A percentile compares a stretch with the other conserved stretches of the same genome.
phyloP scores from a whole-genome alignment of 1,140 invertebrate species.

The Lethocerus indicus region DNA sequence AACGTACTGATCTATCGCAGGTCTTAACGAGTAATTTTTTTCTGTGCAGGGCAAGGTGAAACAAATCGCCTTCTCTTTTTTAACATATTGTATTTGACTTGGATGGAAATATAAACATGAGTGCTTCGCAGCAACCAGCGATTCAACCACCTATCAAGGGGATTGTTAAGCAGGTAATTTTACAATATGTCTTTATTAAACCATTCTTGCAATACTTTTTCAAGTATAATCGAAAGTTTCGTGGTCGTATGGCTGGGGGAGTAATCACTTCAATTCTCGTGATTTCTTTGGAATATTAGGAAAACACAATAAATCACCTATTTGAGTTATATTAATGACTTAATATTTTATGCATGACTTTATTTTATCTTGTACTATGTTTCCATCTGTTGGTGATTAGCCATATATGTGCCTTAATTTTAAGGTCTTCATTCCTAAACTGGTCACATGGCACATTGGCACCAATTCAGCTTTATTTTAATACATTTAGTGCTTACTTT shows the following conservation, averaged over 20 bases:
- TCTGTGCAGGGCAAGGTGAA: background rate
- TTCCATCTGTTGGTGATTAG: too few relatives aligned
- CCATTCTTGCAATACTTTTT: background rate
- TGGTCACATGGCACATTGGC: too few relatives aligned
- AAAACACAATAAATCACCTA: background rate
- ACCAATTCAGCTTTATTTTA: too few relatives aligned
- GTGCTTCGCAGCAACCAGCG: background rate
- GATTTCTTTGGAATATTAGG: background rate
- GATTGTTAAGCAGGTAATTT: constrained; percentile 11
- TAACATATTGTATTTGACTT: background rate
- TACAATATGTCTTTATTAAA: background rate
- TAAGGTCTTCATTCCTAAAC: too few relatives aligned
- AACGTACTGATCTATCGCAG: background rate
- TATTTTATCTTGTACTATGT: too few relatives aligned
- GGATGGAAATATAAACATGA: constrained; percentile 5
- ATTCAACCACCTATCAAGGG: background rate
- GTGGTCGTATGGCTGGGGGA: background rate
- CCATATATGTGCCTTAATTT: too few relatives aligned
- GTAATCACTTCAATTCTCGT: background rate
- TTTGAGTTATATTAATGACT: too few relatives aligned
- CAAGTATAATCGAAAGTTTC: background rate
- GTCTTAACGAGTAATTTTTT: background rate
- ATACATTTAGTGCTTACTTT: too few relatives aligned
- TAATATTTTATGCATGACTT: too few relatives aligned
- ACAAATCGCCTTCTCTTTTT: background rate